Conservation (phyloP, 2,797 vertebrate species). For the Zalophus californianus region DNA sequence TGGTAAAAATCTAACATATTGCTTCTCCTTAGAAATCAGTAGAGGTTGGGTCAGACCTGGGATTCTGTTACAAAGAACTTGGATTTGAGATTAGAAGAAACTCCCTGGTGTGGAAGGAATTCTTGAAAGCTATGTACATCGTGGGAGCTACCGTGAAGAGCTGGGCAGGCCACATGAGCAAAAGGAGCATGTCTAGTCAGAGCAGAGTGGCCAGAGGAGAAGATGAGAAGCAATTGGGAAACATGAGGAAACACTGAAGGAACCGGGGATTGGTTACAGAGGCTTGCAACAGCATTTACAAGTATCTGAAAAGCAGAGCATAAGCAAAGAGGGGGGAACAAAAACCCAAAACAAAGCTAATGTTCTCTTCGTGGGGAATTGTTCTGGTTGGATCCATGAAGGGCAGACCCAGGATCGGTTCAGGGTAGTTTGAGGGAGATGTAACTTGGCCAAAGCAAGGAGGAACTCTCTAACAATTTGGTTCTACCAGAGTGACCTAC, state of each 20-base stretch:
- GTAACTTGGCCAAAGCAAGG: not conserved
- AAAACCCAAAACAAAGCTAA: not conserved
- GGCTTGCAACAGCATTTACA: not conserved
- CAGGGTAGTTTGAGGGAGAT: not conserved
- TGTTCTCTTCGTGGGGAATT: not conserved
- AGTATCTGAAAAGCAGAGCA: not conserved
- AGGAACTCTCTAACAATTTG: not conserved
- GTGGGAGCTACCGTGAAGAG: not conserved
- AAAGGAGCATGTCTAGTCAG: not conserved
- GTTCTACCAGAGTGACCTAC: not conserved
- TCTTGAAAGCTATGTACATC: conserved; percentile 33
- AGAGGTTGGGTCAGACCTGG: not conserved
- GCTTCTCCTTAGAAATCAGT: not conserved
- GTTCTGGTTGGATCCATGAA: not conserved
- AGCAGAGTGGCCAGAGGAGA: not conserved
- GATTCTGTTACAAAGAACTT: not conserved
- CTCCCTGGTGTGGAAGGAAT: not conserved
- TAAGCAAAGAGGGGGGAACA: not conserved
- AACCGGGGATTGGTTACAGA: not conserved
- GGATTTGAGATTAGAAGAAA: not conserved
- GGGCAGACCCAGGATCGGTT: not conserved
- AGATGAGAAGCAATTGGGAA: not conserved
- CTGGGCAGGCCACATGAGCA: not conserved
- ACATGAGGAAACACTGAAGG: not conserved
- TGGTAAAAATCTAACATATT: not conserved